Evolutionary conservation across 2,888 invertebrate genomes (phyloP).

Genomic region (Venusia cambrica): DNA sequence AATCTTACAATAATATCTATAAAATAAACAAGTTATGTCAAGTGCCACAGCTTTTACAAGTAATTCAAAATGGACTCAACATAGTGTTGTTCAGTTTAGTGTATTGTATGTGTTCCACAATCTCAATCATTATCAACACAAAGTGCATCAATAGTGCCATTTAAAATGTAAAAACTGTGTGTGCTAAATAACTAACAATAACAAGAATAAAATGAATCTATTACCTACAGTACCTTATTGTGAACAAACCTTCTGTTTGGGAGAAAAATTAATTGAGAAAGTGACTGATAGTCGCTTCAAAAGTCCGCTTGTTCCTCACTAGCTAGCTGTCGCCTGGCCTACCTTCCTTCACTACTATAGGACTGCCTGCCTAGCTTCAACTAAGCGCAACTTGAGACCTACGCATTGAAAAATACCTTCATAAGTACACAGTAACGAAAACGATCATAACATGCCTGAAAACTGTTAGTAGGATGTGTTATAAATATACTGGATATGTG

Average conservation of each 20-base stretch:
- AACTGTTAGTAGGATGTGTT: slow-evolving; percentile 16
- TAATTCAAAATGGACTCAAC: slow-evolving; percentile 22
- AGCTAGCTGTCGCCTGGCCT: slow-evolving; percentile 67
- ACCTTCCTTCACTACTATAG: slow-evolving; percentile 63
- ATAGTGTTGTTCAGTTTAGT: slow-evolving; percentile 31
- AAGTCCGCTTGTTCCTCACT: slow-evolving; percentile 70
- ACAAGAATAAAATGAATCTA: slow-evolving; percentile 40
- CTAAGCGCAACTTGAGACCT: slow-evolving; percentile 76
- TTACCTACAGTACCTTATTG: slow-evolving; percentile 66
- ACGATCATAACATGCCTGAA: slow-evolving; percentile 16
- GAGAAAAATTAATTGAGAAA: slow-evolving; percentile 47
- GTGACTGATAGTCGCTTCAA: slow-evolving; percentile 58
- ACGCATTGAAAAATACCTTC: slow-evolving; percentile 69
- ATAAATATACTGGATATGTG: slow-evolving; percentile 7
- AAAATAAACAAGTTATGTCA: slow-evolving; percentile 45
- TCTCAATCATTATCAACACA: too few species aligned
- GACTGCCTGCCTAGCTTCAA: slow-evolving; percentile 78
- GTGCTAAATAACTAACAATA: slow-evolving; percentile 55
- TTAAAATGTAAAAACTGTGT: slow-evolving; percentile 70
- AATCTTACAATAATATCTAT: slow-evolving; percentile 55
- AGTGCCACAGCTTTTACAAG: slow-evolving; percentile 61
- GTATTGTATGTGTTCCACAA: slow-evolving; percentile 12
- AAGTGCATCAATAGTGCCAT: slow-evolving; percentile 35
- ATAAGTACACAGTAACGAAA: slow-evolving; percentile 41
- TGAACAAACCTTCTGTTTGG: slow-evolving; percentile 60